Evolutionary conservation across 2,113 vertebrate genomes (phyloP), one percentile per base, ranked within the genome.

Genomic region (Macaca fascicularis): DNA sequence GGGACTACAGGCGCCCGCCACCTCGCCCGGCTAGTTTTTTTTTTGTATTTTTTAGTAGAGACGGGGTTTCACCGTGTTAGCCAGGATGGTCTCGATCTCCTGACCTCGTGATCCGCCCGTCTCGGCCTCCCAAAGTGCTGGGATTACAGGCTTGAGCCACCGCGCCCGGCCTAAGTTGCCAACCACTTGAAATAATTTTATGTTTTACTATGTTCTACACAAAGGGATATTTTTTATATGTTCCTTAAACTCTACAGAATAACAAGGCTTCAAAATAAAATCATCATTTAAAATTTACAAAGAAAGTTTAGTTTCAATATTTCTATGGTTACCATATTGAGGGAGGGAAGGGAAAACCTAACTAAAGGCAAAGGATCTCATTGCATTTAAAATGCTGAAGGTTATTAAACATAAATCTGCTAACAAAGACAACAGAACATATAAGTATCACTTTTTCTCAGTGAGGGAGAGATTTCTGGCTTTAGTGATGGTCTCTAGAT

Each of bases 251-350:
- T 75, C 72, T 70, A 82, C 38, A 83, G 38, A 85, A 93, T 5
- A 74, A 6, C 13, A 52, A 95, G 35, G 13, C 83, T 92, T 97
- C 75, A 61, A 97, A 96, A 87, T 67, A 95, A 98, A 94, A 85
- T 59, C 32, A 64, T n/a, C 76, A 92, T 72, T 96, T 84, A 86
- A 96, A 97, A 92, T 75, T 89, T 38, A 92, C 40, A 93, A 89
- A 96, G 79, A 64, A 94, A 93, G 80, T 82, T 92, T 79, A 91
- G 27, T 96, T 86, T 92, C 69, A 97, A 6, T 87, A 95, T 95
- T 94, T 80, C 95, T 78, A 81, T 72, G 59, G 93, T 88, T 92
- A 93, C 81, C 30, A 80, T 72, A 93, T 57, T 83, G n/a, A 55
- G 13, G 14, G 32, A 78, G 57, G 3, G 43, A 64, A 82, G 59